Conservation (phyloP, 2,797 vertebrate species). For the Helicolenus hilgendorfi region DNA sequence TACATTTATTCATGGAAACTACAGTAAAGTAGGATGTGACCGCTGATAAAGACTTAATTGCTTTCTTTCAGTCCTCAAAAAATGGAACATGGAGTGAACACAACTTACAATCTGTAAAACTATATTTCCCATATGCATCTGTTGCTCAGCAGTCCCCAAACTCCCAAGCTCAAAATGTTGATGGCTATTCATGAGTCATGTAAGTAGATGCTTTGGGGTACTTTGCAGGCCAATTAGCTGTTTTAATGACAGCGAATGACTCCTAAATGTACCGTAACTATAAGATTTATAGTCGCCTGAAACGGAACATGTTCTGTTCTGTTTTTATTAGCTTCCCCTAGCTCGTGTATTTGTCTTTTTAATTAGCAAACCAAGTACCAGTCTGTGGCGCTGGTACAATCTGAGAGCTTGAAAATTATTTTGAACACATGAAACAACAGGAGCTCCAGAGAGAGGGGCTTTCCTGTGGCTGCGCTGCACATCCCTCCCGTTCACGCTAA, state of each 20-base stretch:
- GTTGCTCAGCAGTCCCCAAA: conserved; percentile 43
- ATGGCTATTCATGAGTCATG: not conserved
- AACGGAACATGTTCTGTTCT: conserved; percentile 17
- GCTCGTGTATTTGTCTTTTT: conserved; percentile 15
- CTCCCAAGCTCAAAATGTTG: not conserved
- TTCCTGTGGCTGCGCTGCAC: conserved; percentile 32
- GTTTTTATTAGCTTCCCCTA: not conserved
- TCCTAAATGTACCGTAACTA: conserved; percentile 12
- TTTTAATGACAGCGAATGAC: conserved; percentile 52
- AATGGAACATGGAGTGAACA: conserved; percentile 5
- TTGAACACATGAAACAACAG: conserved; percentile 17
- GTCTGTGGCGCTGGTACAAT: not conserved
- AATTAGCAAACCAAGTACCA: not conserved
- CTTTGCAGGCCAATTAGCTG: conserved; percentile 37
- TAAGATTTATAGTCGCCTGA: conserved; percentile 15
- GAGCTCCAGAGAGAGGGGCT: conserved; percentile 53
- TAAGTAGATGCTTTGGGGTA: conserved; percentile 1
- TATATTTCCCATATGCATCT: not conserved
- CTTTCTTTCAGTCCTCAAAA: conserved; percentile 14
- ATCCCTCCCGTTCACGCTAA: conserved; percentile 37
- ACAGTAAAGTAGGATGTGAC: conserved; percentile 29
- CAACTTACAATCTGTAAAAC: conserved; percentile 20
- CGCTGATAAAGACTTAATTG: conserved; percentile 40
- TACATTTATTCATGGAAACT: conserved; percentile 58
- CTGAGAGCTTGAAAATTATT: conserved; percentile 5